phyloP scores from a whole-genome alignment of 2,888 invertebrate species.

The Lordiphosa fenestrarum region DNA sequence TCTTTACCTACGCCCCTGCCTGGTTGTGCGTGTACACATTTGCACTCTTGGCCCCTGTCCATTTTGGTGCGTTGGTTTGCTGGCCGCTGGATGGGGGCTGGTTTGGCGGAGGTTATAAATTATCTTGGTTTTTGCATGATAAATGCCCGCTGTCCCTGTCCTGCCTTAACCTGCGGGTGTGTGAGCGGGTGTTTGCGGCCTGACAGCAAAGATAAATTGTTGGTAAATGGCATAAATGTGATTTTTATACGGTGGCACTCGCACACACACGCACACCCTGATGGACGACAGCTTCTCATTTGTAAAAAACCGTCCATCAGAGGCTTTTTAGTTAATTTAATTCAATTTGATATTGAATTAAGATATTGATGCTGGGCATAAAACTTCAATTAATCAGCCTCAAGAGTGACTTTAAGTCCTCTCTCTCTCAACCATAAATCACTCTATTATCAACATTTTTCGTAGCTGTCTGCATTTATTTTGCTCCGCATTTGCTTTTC shows the following conservation, averaged over 20 bases:
- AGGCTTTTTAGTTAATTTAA: conserved; percentile 48
- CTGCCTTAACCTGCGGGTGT: conserved; percentile 52
- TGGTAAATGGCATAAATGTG: conserved; percentile 74
- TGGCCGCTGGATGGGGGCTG: not conserved
- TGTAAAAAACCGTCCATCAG: conserved; percentile 28
- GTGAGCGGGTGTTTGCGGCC: conserved; percentile 51
- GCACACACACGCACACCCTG: conserved; percentile 10
- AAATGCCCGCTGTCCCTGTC: conserved; percentile 52
- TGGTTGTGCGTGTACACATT: conserved; percentile 5
- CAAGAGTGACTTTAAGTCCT: not conserved
- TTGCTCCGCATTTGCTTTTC: conserved; percentile 38
- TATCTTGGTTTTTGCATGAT: conserved; percentile 70
- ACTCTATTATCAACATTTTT: conserved; percentile 60
- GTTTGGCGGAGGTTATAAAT: conserved; percentile 65
- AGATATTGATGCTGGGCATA: not conserved
- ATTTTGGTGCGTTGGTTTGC: conserved; percentile 31
- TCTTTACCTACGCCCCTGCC: not conserved
- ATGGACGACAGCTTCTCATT: conserved; percentile 32
- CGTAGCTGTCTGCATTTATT: conserved; percentile 56
- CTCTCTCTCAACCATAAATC: conserved; percentile 52
- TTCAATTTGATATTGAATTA: conserved; percentile 17
- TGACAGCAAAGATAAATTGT: conserved; percentile 73
- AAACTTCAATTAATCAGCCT: not conserved
- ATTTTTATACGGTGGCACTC: conserved; percentile 57
- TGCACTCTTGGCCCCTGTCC: conserved; percentile 54